These are phyloP conservation scores for Anarhynchus alexandrinus DNA, from an alignment of 2,113 vertebrate species.

Conservation along the genomic window DNA sequence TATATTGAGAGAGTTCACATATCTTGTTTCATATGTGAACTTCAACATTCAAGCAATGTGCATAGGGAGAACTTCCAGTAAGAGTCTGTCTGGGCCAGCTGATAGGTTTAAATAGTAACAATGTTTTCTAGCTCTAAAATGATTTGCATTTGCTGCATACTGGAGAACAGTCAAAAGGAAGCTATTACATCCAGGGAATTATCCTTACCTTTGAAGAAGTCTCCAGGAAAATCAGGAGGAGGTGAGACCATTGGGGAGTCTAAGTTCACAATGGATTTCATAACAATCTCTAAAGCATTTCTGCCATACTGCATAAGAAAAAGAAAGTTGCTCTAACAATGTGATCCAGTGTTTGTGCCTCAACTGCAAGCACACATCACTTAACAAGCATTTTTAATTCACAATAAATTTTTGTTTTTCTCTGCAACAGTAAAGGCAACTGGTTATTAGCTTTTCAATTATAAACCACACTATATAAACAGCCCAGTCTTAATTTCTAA, in stretches of 20 bases:
- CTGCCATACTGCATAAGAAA: constrained; percentile 86
- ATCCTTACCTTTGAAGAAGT: constrained; percentile 94
- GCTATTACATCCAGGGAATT: neutral
- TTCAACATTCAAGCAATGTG: neutral
- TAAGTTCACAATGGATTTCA: constrained; percentile 98
- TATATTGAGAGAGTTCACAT: neutral
- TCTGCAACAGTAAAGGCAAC: neutral
- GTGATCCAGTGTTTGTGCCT: neutral
- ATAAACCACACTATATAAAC: neutral
- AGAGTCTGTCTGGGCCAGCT: neutral
- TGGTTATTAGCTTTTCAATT: neutral
- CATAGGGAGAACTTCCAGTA: neutral
- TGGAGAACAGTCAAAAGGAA: neutral
- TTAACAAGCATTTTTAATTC: neutral
- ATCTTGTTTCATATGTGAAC: neutral
- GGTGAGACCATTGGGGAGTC: constrained; percentile 91
- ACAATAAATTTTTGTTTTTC: neutral
- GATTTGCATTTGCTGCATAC: neutral
- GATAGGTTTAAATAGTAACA: neutral
- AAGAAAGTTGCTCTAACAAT: neutral
- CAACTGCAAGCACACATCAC: neutral
- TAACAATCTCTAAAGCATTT: constrained; percentile 96
- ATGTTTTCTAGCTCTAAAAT: neutral
- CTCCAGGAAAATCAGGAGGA: constrained; percentile 89
- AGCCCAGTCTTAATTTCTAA: neutral